Conservation (phyloP, 2,797 vertebrate genomes). For the Chiloscyllium punctatum region DNA sequence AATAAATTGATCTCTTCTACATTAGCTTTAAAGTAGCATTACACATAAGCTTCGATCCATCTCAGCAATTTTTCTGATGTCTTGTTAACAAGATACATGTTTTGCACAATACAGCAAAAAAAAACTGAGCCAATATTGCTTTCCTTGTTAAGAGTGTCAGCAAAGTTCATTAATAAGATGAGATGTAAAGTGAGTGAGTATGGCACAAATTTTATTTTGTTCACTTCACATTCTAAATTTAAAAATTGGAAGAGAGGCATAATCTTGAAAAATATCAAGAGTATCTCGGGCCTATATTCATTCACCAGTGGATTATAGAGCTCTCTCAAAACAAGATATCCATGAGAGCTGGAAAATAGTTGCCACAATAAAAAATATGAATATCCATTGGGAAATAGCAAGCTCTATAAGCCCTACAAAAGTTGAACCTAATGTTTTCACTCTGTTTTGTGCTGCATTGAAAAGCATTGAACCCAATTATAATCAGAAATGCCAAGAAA, state of each 20-base stretch:
- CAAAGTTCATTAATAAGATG: not conserved
- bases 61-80: not conserved
- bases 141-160: not conserved
- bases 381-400: not conserved
- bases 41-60: not conserved
- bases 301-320: not conserved
- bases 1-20: slow-evolving; percentile 15
- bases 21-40: slow-evolving; percentile 3
- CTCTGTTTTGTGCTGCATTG: not conserved
- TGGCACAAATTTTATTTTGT: not conserved
- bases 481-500: not conserved
- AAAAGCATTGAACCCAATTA: not conserved
- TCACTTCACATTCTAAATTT: not conserved
- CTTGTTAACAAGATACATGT: slow-evolving; percentile 1
- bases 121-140: not conserved
- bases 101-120: not conserved
- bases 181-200: not conserved
- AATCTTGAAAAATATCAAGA: not conserved
- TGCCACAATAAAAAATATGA: not conserved
- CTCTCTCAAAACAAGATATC: not conserved
- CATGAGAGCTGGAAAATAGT: not conserved
- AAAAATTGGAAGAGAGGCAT: not conserved
- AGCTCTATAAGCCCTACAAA: not conserved
- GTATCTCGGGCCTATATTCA: not conserved
- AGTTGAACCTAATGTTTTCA: not conserved